phyloP scores from a whole-genome alignment of 2,888 invertebrate species.

The Andrena fulva region DNA sequence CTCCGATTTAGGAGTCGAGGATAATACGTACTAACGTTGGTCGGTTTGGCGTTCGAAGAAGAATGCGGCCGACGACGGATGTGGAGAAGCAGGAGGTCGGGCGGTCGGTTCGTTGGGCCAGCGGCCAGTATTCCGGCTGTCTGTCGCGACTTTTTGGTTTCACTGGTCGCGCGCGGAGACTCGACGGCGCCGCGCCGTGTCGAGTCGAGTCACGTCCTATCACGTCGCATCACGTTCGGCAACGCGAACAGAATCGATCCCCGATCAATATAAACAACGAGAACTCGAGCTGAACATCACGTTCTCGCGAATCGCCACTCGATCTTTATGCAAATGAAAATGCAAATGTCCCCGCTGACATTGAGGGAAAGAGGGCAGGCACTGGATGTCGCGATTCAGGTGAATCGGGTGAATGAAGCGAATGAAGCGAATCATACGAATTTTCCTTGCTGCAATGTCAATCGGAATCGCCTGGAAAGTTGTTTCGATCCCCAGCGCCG shows the following conservation, averaged over 20 bases:
- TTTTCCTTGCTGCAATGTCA: not conserved
- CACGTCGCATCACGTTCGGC: too few species aligned
- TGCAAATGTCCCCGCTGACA: not conserved
- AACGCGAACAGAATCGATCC: not conserved
- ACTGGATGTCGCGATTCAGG: not conserved
- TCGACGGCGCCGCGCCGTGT: constrained; percentile 15
- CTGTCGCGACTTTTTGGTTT: not conserved
- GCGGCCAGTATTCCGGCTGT: constrained; percentile 1
- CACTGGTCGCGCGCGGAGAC: constrained; percentile 5
- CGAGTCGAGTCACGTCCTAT: too few species aligned
- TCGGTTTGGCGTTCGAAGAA: constrained; percentile 44
- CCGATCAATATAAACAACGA: not conserved
- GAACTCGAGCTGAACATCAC: not conserved
- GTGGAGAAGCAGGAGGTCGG: constrained; percentile 7
- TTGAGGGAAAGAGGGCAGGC: not conserved
- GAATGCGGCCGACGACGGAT: constrained; percentile 38
- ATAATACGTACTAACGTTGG: constrained; percentile 36
- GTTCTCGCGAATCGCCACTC: not conserved
- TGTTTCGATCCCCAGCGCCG: not conserved
- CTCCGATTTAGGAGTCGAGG: constrained; percentile 52
- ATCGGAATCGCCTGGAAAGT: not conserved
- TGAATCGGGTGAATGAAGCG: not conserved
- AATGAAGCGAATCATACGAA: too few species aligned
- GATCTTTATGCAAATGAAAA: constrained; percentile 4
- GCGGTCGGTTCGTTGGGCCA: not conserved